A percentile compares a stretch with the other conserved stretches of the same genome.
phyloP scores from a whole-genome alignment of 2,113 vertebrate genomes.

The Dryoscopus gambensis region DNA sequence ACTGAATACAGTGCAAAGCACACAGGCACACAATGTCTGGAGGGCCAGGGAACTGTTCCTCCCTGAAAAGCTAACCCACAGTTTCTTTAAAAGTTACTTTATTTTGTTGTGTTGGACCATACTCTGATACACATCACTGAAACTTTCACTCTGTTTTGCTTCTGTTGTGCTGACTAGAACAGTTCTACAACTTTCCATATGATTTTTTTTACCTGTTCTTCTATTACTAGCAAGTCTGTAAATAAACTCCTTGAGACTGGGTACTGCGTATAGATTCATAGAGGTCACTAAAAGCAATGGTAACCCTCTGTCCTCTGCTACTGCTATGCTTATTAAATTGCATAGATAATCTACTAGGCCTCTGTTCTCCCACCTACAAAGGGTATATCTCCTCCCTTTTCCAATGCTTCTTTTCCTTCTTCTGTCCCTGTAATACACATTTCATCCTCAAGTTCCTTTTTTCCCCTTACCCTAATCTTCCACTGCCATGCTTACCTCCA shows the following conservation, averaged over 20 bases:
- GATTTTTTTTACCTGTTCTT: background rate
- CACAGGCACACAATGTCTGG: background rate
- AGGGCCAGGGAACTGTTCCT: background rate
- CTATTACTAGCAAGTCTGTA: background rate
- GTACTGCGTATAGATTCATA: background rate
- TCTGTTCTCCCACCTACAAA: background rate
- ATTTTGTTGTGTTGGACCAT: background rate
- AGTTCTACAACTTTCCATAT: background rate
- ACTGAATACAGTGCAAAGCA: background rate
- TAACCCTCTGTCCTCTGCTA: background rate
- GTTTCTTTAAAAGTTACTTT: background rate
- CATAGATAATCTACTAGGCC: background rate
- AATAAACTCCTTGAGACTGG: background rate
- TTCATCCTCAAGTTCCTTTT: background rate
- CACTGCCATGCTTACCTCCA: background rate
- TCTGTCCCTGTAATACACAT: background rate
- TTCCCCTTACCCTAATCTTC: background rate
- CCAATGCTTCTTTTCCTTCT: background rate
- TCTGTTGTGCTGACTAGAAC: background rate
- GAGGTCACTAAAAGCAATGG: background rate
- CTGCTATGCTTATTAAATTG: background rate
- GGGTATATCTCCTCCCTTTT: background rate
- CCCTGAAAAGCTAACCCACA: background rate
- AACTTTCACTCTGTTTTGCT: background rate
- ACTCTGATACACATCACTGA: rapidly evolving